phyloP scores from a whole-genome alignment of 2,113 vertebrate species.

The Ifrita kowaldi region DNA sequence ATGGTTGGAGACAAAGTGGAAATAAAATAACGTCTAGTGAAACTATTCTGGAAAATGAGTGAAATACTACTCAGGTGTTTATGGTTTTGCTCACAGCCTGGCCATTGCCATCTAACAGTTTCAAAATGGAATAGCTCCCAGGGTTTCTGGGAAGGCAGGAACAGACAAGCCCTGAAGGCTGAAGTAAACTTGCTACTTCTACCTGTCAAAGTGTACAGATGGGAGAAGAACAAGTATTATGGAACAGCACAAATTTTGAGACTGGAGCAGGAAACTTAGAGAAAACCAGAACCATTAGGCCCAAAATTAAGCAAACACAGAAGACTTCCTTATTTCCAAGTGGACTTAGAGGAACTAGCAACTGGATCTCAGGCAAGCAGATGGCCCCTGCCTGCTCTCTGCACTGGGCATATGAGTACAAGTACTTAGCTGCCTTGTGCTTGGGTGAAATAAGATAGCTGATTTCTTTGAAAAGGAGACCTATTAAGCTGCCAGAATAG shows the following conservation, averaged over 20 bases:
- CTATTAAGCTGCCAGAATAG: background rate
- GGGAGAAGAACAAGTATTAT: background rate
- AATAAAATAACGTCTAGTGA: background rate
- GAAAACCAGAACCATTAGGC: background rate
- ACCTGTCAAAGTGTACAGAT: background rate
- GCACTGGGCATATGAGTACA: background rate
- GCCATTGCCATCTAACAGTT: background rate
- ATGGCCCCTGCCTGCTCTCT: background rate
- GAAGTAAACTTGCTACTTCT: background rate
- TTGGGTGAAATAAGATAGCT: background rate
- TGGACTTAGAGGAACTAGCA: background rate
- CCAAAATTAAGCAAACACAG: background rate
- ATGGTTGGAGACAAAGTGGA: background rate
- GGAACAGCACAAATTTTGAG: background rate
- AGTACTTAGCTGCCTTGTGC: background rate
- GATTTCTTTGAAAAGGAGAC: background rate
- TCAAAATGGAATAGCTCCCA: background rate
- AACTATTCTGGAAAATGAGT: background rate
- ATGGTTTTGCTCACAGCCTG: background rate
- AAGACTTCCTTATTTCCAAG: background rate
- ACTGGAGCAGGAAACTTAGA: background rate
- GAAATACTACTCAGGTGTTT: background rate
- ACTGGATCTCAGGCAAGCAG: fast-evolving
- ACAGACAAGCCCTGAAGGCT: background rate
- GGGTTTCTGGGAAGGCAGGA: background rate